These are phyloP conservation scores for Mormyrus lacerda DNA, from an alignment of 2,113 vertebrate genomes.

Conservation along the genomic window DNA sequence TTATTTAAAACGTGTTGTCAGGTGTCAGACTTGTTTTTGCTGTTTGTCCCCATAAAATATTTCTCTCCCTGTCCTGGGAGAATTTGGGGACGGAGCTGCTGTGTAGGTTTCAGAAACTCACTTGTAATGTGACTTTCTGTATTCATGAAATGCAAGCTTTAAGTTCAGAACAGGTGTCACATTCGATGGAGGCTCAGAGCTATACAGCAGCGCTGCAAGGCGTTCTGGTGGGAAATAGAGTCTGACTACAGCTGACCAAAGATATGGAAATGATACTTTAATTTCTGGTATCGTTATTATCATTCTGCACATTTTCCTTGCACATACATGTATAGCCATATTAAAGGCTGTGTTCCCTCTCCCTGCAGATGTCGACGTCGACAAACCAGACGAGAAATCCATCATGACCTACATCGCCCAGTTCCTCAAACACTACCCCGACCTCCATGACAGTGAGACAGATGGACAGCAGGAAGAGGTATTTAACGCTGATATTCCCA, in stretches of 20 bases:
- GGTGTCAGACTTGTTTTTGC: neutral
- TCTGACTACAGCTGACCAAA: neutral
- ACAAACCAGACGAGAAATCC: constrained; percentile 96
- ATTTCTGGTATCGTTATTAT: neutral
- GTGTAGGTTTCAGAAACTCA: neutral
- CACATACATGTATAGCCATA: neutral
- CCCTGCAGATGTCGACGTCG: constrained; percentile 86
- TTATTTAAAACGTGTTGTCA: neutral
- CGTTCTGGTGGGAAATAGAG: neutral
- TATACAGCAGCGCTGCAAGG: neutral
- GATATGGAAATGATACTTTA: neutral
- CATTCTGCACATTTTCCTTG: neutral
- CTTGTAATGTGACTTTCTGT: neutral
- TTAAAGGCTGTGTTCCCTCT: constrained; percentile 12
- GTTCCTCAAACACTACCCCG: constrained; percentile 89
- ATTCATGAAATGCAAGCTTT: neutral
- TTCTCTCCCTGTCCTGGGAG: neutral
- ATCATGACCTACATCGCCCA: constrained; percentile 98
- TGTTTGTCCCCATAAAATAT: neutral
- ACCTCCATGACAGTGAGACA: constrained; percentile 61
- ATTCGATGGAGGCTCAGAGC: neutral
- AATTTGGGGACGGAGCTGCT: neutral
- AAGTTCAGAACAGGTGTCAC: neutral
- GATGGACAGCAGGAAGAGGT: constrained; percentile 79
- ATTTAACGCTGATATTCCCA: constrained; percentile 33